These are phyloP conservation scores for Coleophora deauratella DNA, from an alignment of 2,888 invertebrate genomes.

Conservation along the genomic window DNA sequence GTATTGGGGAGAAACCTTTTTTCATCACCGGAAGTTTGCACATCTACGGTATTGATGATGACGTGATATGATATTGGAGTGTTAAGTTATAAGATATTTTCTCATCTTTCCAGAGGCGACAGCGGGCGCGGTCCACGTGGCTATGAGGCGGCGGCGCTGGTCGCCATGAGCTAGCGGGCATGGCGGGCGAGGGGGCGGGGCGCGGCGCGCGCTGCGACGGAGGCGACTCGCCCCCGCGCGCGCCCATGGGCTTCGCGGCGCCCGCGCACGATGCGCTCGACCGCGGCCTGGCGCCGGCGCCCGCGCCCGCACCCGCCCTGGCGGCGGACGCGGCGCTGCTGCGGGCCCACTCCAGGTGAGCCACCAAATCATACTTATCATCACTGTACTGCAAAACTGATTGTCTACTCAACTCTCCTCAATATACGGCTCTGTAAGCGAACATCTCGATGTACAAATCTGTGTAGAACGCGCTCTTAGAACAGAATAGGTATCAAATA, in stretches of 20 bases:
- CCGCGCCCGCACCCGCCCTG: constrained; percentile 56
- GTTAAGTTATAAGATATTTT: too few relatives aligned
- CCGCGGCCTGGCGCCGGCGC: constrained; percentile 55
- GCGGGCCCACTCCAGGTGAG: constrained; percentile 79
- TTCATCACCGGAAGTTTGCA: too few relatives aligned
- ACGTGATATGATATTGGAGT: too few relatives aligned
- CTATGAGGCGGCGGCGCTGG: constrained; percentile 48
- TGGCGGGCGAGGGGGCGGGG: constrained; percentile 77
- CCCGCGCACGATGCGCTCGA: constrained; percentile 75
- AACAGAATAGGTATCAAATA: too few relatives aligned
- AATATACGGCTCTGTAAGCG: too few relatives aligned
- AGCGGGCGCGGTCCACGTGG: constrained; percentile 1
- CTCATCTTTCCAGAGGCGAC: neutral
- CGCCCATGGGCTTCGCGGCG: constrained; percentile 73
- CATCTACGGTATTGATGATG: too few relatives aligned
- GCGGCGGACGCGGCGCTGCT: constrained; percentile 70
- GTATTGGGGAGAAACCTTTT: too few relatives aligned
- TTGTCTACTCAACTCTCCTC: too few relatives aligned
- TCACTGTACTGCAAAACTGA: too few relatives aligned
- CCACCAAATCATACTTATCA: too few relatives aligned
- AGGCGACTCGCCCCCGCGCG: constrained; percentile 76
- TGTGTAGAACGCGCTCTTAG: too few relatives aligned
- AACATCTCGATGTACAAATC: too few relatives aligned
- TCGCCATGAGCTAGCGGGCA: constrained; percentile 69
- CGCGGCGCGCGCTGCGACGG: constrained; percentile 77